Evolutionary conservation across 1,140 invertebrate genomes (phyloP).

Genomic region (Dreissena rostriformis): DNA sequence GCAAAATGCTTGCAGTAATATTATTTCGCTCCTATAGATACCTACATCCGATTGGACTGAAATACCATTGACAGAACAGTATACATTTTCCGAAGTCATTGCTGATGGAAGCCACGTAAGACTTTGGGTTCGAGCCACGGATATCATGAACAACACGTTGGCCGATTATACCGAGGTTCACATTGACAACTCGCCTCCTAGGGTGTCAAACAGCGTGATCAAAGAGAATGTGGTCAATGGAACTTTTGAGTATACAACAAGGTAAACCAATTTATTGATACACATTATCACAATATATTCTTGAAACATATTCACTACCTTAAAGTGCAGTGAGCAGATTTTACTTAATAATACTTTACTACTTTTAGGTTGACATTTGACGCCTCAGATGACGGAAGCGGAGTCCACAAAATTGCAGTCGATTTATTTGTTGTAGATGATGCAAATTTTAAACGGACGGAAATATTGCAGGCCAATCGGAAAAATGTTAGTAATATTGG

Average conservation of each 20-base stretch:
- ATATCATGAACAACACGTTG: slow-evolving; percentile 33
- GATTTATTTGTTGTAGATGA: slow-evolving; percentile 9
- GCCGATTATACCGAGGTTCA: slow-evolving; percentile 41
- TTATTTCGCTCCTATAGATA: background rate
- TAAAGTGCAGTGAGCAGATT: too few species aligned
- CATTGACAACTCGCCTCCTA: slow-evolving; percentile 27
- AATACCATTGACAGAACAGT: slow-evolving; percentile 11
- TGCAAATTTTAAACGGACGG: background rate
- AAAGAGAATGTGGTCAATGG: slow-evolving; percentile 8
- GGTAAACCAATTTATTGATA: slow-evolving; percentile 16
- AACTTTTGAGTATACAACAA: slow-evolving; percentile 28
- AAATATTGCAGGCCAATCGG: slow-evolving; percentile 1
- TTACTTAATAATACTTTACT: too few species aligned
- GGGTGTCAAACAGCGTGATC: background rate
- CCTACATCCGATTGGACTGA: background rate
- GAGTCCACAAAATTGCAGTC: background rate
- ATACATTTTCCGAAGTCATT: background rate
- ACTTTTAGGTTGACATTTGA: background rate
- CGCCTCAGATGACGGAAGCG: background rate
- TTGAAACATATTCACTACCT: too few species aligned
- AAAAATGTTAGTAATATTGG: slow-evolving; percentile 9
- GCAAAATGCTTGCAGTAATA: too few species aligned
- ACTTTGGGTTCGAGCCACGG: slow-evolving; percentile 44
- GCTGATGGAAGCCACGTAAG: slow-evolving; percentile 13
- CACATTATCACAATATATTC: background rate